Base-by-base conservation (phyloP, 2,888 invertebrate species). In the Synergus itoensis region DNA sequence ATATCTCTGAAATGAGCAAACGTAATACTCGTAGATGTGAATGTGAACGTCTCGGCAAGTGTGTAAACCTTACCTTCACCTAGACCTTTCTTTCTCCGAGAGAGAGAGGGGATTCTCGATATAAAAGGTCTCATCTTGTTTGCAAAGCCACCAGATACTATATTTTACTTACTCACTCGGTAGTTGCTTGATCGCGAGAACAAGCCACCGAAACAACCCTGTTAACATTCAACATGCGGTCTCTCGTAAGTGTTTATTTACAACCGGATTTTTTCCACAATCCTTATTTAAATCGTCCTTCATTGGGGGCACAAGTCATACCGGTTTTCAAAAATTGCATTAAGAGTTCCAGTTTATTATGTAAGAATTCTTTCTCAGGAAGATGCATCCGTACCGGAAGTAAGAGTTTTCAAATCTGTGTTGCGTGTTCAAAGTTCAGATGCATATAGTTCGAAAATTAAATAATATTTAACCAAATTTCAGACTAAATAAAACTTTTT, bases 1-100 rank as follows among this genome's bases (percentile, higher is more conserved):
- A 80, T 80, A 79, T 76, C 76, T 60, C 78, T 81, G 77, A 80
- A 81, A 83, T 81, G 77, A 80, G 77, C 79, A 81, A 81, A 81
- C 82, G 80, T 79, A 79, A 80, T 80, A 81, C 79, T 73, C 76
- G 81, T 77, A 76, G 60, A 75, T 80, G 81, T 78, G 83, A 83
- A 80, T 82, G 84, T 83, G 82, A 84, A 84, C 79, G 84, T 83
- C 80, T 81, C 78, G 83, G 82, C 76, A 82, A 82, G 83, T 84
- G 83, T 85, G 82, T 82, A 80, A 80, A 77, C 83, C 36, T 91
- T 91, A 91, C 92, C 92, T 92, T 92, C 92, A 92, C 92, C 92
- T 92, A 92, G 92, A 92, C 92, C 92, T 92, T 90, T 92, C 92
- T 91, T 91, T 92, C 86, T 82, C 88, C 84, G 83, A 80, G 81